Evolutionary conservation across 2,888 invertebrate species (phyloP), one percentile per base, ranked within the genome.

Genomic region (Dusona sp.): DNA sequence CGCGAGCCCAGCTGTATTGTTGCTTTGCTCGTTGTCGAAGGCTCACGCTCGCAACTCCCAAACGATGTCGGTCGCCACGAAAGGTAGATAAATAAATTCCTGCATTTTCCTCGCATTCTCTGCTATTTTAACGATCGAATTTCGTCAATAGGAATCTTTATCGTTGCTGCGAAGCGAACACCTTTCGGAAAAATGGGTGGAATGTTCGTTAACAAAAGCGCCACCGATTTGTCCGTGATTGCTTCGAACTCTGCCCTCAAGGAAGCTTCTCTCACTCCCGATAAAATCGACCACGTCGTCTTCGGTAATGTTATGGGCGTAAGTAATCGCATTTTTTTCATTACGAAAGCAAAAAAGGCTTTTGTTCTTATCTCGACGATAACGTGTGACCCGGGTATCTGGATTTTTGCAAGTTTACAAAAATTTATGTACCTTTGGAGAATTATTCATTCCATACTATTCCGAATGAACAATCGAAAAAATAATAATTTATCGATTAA

Each of bases 111-210:
- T 38, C 42, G 65, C 67, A 29, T 67, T 84, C 74, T 84, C 79
- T 77, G 80, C 51, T 79, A 73, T 77, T 61, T 82, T n/a, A 80
- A 64, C 57, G 79, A 61, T 22, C 77, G 77, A 13, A 57, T 65
- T 45, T 87, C 68, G 88, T 90, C 92, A 9, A n/a, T 90, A 98
- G 98, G 98, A 92, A 95, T 98, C 88, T 98, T 97, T 93, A 97
- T 98, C 93, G 98, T 99, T 87, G 98, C 98, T 89, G 99, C 99
- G 22, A 99, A 99, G 95, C 96, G 99, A 88, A 99, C 99, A 0
- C 97, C 99, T 3, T 99, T 99, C 95, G 99, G 99, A 78, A 97
- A 99, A 0, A 99, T 97, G 94, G 99, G 99, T 4, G 98, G 98
- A 0, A 96, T 96, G 90, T 96, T 98, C 92, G 96, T 96, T 45